Conservation (phyloP, 2,113 vertebrate species). For the Phyllostomus discolor region DNA sequence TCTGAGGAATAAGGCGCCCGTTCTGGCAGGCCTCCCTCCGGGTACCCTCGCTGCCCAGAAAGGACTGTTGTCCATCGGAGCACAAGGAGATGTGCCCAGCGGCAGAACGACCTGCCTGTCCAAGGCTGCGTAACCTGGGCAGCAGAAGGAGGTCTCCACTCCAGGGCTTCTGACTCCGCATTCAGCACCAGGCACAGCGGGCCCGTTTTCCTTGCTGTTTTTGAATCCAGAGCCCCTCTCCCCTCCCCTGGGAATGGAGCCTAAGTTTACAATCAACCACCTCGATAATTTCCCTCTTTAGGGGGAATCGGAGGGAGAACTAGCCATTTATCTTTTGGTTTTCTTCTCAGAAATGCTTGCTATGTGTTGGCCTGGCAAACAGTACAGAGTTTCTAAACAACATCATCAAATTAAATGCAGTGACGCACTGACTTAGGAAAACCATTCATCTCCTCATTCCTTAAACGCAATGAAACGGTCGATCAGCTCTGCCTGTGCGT, state of each 20-base stretch:
- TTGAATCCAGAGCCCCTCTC: neutral
- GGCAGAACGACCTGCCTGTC: accelerated
- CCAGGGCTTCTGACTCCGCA: neutral
- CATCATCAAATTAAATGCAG: constrained; percentile 53
- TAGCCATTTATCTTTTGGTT: constrained; percentile 49
- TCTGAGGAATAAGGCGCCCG: neutral
- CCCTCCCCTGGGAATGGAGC: neutral
- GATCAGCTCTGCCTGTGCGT: constrained; percentile 34
- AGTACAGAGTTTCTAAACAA: constrained; percentile 45
- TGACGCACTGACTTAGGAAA: constrained; percentile 41
- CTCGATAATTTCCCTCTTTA: neutral
- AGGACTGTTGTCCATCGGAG: neutral
- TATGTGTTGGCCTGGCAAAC: constrained; percentile 26
- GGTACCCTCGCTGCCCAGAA: neutral
- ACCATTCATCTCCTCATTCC: constrained; percentile 33
- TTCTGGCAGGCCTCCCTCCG: neutral
- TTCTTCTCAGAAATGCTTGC: constrained; percentile 46
- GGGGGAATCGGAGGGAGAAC: neutral
- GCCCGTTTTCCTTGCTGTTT: neutral
- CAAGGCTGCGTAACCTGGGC: neutral
- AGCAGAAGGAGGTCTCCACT: neutral
- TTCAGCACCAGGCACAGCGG: accelerated
- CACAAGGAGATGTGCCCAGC: neutral
- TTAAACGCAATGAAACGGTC: constrained; percentile 52
- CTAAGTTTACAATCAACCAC: neutral